Conservation (phyloP, 2,113 vertebrate genomes). For the Polypterus bichir region DNA sequence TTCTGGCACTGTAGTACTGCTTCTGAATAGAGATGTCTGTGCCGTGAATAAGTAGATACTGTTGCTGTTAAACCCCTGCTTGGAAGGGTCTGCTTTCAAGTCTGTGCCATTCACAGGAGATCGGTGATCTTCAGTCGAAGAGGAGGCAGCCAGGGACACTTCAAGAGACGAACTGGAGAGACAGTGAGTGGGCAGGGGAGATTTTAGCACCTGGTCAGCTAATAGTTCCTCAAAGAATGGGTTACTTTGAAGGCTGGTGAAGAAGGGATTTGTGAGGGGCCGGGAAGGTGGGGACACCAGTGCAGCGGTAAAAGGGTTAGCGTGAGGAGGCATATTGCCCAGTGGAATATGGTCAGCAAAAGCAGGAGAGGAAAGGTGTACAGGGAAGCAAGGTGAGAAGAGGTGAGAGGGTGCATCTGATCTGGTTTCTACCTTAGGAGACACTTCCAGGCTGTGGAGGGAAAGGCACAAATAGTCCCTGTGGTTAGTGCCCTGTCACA, state of each 20-base stretch:
- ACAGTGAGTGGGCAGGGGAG: slow-evolving; percentile 69
- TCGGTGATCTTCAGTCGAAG: slow-evolving; percentile 32
- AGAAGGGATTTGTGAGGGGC: slow-evolving; percentile 72
- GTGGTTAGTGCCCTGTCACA: slow-evolving; percentile 53
- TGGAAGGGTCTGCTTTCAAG: slow-evolving; percentile 28
- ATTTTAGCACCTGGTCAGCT: slow-evolving; percentile 57
- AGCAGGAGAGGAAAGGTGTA: slow-evolving; percentile 31
- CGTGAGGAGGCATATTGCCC: slow-evolving; percentile 31
- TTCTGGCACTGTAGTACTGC: slow-evolving; percentile 19
- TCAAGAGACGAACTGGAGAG: slow-evolving; percentile 65
- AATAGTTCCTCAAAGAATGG: slow-evolving; percentile 72
- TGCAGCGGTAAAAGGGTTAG: slow-evolving; percentile 44
- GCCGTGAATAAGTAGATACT: slow-evolving; percentile 44
- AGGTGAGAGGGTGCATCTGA: slow-evolving; percentile 46
- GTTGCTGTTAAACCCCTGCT: slow-evolving; percentile 36
- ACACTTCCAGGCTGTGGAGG: slow-evolving; percentile 89
- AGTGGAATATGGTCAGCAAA: slow-evolving; percentile 26
- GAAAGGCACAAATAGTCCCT: slow-evolving; percentile 72
- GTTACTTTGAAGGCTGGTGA: slow-evolving; percentile 66
- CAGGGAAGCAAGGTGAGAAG: slow-evolving; percentile 45
- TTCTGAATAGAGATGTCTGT: slow-evolving; percentile 29
- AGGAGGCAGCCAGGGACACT: slow-evolving; percentile 42
- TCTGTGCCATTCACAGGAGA: slow-evolving; percentile 29
- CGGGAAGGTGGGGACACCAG: slow-evolving; percentile 37
- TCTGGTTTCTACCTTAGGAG: slow-evolving; percentile 73